Evolutionary conservation across 1,140 invertebrate species (phyloP), one percentile per base, ranked within the genome.

Genomic region (Drosophila ficusphila): DNA sequence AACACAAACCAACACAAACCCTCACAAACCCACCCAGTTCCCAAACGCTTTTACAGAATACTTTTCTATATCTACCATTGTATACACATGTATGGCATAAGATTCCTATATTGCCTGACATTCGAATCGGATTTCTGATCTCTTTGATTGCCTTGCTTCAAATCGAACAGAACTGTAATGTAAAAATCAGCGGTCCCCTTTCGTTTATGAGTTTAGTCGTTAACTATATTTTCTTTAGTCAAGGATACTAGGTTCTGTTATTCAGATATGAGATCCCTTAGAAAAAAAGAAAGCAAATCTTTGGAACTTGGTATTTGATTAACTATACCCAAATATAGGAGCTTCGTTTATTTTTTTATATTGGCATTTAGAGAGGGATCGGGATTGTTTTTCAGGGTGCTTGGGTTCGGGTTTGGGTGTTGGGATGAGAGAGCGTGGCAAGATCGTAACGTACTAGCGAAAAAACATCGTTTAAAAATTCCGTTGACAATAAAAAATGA

Each of bases 341-440:
- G n/a, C n/a, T n/a, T n/a, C n/a, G 2, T 36, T 29, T 29, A 21
- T 21, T 9, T 18, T 8, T 23, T 39, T 19, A 12, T 4, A 47
- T n/a, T 61, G 57, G 51, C 25, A 60, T 56, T 60, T 29, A 8
- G 36, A 12, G 27, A 41, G 7, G 57, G 49, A 52, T 53, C 12
- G 33, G 21, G 27, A 8, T 53, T 16, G 41, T 19, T 5, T 25
- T 21, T 14, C 7, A 4, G 41, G 57, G 23, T 3, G 57, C 23
- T 49, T 39, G 12, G 14, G 38, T 12, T 46, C n/a, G 23, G 27
- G n/a, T 31, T 48, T n/a, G 25, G 57, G 16, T 33, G 23, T 25
- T 53, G 11, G 44, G 14, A 33, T 21, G 31, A 47, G 2, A 60
- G 46, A 70, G 56, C n/a, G 19, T 61, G 31, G 27, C 41, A 33